Base-by-base conservation (phyloP, 2,113 vertebrate genomes). In the Aphelocoma coerulescens region DNA sequence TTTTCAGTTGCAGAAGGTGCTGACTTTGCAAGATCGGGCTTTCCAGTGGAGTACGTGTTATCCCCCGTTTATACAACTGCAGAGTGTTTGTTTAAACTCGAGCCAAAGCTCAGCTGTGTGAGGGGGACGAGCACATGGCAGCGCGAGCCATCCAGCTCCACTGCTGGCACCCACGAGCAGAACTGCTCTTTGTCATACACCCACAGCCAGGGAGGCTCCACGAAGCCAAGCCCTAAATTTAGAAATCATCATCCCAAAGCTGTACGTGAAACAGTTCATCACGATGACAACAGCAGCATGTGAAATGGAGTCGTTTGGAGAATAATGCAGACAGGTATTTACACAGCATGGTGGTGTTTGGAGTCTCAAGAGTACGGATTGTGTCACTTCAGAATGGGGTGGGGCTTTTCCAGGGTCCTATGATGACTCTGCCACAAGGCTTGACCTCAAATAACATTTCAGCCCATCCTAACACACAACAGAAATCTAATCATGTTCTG, bases 161-260 rank as follows among this genome's bases (percentile, higher is more conserved):
- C 77, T 48, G 65, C 16, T 55, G 74, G 94, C 67, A 93, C 68
- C 73, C 46, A 43, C 7, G 0, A 39, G 81, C 51, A 89, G 74
- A 75, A 59, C 3, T n/a, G 30, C 16, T 95, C 86, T 39, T 55
- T 24, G 32, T 52, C 84, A 35, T 0, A n/a, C 10, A 49, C 48
- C 33, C 85, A 69, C 69, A 21, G 44, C n/a, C 78, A 39, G 52
- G 62, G 44, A 83, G 83, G 55, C 37, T 74, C 78, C 61, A 11
- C 8, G 43, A 91, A 78, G 82, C 78, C 77, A 76, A 84, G 61
- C 68, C 68, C 85, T 76, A 86, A 74, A 84, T 80, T 89, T 86
- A 84, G 89, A 69, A 96, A 61, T 62, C 46, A 76, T 55, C 86
- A 33, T 55, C 76, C 81, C 84, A 39, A 71, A 87, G 78, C 19